Conservation (phyloP, 2,113 vertebrate genomes). For the Synchiropus splendidus region DNA sequence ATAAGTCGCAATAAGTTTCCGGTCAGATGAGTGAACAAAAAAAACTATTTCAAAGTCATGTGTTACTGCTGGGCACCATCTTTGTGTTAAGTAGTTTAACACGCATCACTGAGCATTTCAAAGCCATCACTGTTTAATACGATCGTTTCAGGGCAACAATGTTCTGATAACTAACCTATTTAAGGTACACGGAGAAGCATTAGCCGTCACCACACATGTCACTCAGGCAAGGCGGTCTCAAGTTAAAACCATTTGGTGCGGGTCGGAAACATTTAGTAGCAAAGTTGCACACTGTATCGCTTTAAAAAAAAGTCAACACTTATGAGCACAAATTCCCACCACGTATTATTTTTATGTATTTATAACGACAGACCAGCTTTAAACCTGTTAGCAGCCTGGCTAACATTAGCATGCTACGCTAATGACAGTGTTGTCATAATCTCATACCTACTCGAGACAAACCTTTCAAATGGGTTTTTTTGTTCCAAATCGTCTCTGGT, state of each 20-base stretch:
- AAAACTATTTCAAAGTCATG: too few species aligned
- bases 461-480: conserved; percentile 30
- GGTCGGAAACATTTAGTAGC: not conserved
- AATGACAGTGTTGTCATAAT: conserved; percentile 45
- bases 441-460: conserved; percentile 54
- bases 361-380: not conserved
- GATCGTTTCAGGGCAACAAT: too few species aligned
- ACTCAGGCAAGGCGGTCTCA: conserved; percentile 17
- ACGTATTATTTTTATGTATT: not conserved
- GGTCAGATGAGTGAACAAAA: too few species aligned
- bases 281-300: not conserved
- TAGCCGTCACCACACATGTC: conserved; percentile 14
- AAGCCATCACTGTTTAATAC: too few species aligned
- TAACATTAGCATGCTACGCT: conserved; percentile 45
- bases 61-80: too few species aligned
- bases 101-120: too few species aligned
- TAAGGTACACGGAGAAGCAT: not conserved
- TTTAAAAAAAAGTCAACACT: too few species aligned
- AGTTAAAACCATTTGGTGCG: not conserved
- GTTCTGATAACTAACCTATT: too few species aligned
- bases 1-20: too few species aligned
- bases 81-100: too few species aligned
- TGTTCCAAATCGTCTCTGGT: conserved; percentile 34
- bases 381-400: conserved; percentile 32
- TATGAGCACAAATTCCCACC: too few species aligned